These are phyloP conservation scores for Scaptomyza flava DNA, from an alignment of 2,888 invertebrate genomes.

Conservation along the genomic window DNA sequence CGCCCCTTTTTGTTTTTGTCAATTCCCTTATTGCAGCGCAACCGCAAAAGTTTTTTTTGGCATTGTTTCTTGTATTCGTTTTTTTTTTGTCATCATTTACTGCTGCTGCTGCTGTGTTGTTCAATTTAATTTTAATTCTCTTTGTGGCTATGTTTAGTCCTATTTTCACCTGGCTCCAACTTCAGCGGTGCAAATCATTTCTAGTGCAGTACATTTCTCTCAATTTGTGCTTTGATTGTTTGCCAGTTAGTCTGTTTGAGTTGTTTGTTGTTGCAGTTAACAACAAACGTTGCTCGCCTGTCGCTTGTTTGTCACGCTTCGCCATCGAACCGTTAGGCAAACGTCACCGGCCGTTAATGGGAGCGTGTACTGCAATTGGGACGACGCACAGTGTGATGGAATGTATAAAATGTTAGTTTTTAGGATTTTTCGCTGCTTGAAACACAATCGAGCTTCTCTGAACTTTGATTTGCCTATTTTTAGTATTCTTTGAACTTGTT, in stretches of 20 bases:
- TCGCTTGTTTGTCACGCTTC: slow-evolving; percentile 74
- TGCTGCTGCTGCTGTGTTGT: slow-evolving; percentile 22
- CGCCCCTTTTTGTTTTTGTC: slow-evolving; percentile 64
- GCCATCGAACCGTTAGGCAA: slow-evolving; percentile 57
- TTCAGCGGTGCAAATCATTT: slow-evolving; percentile 30
- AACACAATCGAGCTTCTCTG: background rate
- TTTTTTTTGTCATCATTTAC: slow-evolving; percentile 7
- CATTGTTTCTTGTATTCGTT: slow-evolving; percentile 30
- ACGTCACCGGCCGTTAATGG: slow-evolving; percentile 66
- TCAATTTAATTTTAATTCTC: slow-evolving; percentile 45
- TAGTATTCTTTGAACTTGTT: background rate
- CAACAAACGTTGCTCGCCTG: slow-evolving; percentile 36
- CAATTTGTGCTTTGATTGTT: slow-evolving; percentile 20
- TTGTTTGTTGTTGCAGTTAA: slow-evolving; percentile 46
- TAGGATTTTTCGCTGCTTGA: background rate
- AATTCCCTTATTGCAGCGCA: slow-evolving; percentile 52
- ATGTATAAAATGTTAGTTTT: background rate
- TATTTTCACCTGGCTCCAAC: slow-evolving; percentile 45
- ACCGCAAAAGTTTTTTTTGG: slow-evolving; percentile 38
- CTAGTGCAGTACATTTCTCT: slow-evolving; percentile 16
- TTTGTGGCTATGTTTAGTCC: slow-evolving; percentile 39
- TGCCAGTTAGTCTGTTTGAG: slow-evolving; percentile 17
- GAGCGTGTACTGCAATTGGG: slow-evolving; percentile 47
- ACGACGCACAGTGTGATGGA: slow-evolving; percentile 15
- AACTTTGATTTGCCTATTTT: background rate